Conservation (phyloP, 2,113 vertebrate genomes). For the Pelusios castaneus region DNA sequence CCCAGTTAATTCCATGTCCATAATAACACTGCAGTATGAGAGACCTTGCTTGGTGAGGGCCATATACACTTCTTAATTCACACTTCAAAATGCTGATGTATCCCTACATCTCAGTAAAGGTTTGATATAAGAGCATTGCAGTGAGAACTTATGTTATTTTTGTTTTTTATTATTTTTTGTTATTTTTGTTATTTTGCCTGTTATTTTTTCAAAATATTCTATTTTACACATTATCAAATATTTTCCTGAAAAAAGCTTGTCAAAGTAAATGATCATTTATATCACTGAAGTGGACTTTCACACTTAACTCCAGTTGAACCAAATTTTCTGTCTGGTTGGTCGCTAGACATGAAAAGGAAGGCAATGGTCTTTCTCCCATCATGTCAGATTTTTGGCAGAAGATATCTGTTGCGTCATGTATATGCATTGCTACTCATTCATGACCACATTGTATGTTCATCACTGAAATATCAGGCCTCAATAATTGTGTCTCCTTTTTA, state of each 20-base stretch:
- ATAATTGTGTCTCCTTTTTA: background rate
- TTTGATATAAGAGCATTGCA: background rate
- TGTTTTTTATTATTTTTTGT: no score
- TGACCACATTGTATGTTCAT: background rate
- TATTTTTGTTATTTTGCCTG: background rate
- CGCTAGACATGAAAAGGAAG: background rate
- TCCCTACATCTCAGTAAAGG: background rate
- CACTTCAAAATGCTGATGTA: background rate
- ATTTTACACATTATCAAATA: background rate
- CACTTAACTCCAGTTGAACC: background rate
- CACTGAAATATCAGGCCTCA: background rate
- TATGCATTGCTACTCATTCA: background rate
- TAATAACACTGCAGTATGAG: background rate
- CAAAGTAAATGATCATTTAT: rapidly evolving
- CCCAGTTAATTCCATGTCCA: background rate
- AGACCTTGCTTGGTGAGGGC: background rate
- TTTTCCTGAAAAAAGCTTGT: background rate
- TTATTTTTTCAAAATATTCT: background rate
- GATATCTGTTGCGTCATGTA: background rate
- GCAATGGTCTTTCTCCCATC: background rate
- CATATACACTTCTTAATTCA: background rate
- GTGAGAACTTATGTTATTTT: background rate
- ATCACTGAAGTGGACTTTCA: background rate
- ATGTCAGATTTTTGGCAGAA: background rate
- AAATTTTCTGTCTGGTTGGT: background rate